These are phyloP conservation scores for Galagoides demidoff DNA, from an alignment of 2,797 vertebrate species.

Conservation along the genomic window DNA sequence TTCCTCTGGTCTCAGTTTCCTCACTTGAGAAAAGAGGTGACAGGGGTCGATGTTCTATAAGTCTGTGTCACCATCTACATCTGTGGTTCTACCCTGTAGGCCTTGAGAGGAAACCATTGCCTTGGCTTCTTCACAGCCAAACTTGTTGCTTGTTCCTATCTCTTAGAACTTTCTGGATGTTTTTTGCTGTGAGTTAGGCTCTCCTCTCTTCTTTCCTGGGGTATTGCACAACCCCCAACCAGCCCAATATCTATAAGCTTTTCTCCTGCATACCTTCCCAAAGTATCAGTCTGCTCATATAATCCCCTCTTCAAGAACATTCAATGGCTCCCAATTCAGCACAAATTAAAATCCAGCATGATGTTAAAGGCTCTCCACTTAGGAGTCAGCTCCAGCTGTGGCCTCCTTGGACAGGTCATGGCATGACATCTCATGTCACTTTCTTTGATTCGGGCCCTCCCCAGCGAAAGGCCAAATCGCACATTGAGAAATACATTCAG, in stretches of 20 bases:
- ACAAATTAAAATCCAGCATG: background rate
- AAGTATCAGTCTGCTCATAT: background rate
- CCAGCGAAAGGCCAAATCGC: background rate
- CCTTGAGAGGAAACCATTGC: background rate
- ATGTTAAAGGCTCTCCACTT: background rate
- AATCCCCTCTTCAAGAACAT: background rate
- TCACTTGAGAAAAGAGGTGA: background rate
- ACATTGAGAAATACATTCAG: background rate
- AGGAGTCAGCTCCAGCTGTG: background rate
- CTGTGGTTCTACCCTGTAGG: background rate
- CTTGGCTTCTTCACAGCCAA: background rate
- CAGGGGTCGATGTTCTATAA: background rate
- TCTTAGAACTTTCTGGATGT: slow-evolving; percentile 35
- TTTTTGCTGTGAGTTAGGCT: background rate
- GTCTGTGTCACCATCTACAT: background rate
- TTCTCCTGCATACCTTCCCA: background rate
- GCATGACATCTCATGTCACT: background rate
- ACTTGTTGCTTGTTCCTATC: background rate
- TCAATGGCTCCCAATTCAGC: background rate
- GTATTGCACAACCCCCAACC: background rate
- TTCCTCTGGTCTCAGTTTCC: background rate
- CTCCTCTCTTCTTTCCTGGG: background rate
- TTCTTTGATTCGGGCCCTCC: background rate
- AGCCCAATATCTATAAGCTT: background rate
- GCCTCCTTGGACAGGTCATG: background rate